Conservation (phyloP, 2,113 vertebrate species). For the Ibidorhyncha struthersii region DNA sequence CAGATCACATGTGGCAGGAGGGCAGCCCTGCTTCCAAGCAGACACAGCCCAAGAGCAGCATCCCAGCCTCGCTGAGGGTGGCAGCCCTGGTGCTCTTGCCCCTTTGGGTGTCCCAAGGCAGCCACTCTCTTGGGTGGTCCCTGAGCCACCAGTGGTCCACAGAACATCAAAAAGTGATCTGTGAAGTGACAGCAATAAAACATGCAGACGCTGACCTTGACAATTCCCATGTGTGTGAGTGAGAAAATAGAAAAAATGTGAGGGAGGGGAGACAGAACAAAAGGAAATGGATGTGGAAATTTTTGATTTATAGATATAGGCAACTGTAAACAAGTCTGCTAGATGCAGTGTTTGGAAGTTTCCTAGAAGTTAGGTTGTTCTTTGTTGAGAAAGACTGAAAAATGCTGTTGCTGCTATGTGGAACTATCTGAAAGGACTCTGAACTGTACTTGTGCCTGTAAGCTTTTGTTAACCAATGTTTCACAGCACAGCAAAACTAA, state of each 20-base stretch:
- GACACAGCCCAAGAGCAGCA: background rate
- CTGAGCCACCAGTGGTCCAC: background rate
- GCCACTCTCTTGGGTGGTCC: background rate
- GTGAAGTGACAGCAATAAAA: background rate
- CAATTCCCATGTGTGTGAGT: background rate
- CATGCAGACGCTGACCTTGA: background rate
- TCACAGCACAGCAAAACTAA: background rate
- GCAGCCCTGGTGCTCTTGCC: background rate
- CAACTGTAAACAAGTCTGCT: background rate
- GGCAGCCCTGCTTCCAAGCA: background rate
- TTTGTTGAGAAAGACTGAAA: background rate
- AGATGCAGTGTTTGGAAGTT: background rate
- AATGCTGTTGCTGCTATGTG: background rate
- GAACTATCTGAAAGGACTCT: background rate
- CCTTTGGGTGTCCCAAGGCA: background rate
- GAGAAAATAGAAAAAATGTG: rapidly evolving
- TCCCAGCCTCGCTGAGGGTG: background rate
- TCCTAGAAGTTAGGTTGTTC: background rate
- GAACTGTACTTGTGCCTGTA: background rate
- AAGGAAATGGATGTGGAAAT: background rate
- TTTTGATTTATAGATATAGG: background rate
- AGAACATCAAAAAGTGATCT: background rate
- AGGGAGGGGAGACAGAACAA: background rate
- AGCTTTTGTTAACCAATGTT: background rate
- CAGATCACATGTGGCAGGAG: background rate